phyloP scores from a whole-genome alignment of 2,797 vertebrate species.

The Paguma larvata region DNA sequence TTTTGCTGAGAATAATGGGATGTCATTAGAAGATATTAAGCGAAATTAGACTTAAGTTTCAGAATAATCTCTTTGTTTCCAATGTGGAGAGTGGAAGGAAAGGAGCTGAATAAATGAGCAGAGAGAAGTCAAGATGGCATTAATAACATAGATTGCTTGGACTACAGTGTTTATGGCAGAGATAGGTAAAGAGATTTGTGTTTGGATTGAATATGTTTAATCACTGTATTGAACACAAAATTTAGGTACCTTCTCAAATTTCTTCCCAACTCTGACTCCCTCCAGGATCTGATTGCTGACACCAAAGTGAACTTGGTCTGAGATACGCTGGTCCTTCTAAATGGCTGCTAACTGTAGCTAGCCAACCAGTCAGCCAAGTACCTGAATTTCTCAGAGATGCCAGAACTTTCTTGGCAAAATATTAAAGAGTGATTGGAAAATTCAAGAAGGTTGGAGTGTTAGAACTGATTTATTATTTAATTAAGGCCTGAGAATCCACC shows the following conservation, averaged over 20 bases:
- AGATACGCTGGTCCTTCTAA: neutral
- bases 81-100: neutral
- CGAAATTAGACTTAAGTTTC: neutral
- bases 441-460: neutral
- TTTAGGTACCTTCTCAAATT: neutral
- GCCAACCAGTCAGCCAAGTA: neutral
- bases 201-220: neutral
- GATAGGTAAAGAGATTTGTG: neutral
- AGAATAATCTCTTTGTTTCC: conserved; percentile 27
- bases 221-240: neutral
- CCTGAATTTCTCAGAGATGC: neutral
- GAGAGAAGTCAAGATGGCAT: neutral
- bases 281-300: neutral
- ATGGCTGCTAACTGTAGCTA: neutral
- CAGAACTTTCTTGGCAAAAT: neutral
- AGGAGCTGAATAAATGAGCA: neutral
- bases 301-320: neutral
- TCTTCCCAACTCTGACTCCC: neutral
- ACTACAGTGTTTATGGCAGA: neutral
- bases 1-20: neutral
- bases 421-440: neutral
- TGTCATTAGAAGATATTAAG: neutral
- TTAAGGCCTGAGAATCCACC: neutral
- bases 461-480: neutral
- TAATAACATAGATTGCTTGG: neutral